Conservation (phyloP, 1,140 invertebrate genomes). For the Octopus sinensis region DNA sequence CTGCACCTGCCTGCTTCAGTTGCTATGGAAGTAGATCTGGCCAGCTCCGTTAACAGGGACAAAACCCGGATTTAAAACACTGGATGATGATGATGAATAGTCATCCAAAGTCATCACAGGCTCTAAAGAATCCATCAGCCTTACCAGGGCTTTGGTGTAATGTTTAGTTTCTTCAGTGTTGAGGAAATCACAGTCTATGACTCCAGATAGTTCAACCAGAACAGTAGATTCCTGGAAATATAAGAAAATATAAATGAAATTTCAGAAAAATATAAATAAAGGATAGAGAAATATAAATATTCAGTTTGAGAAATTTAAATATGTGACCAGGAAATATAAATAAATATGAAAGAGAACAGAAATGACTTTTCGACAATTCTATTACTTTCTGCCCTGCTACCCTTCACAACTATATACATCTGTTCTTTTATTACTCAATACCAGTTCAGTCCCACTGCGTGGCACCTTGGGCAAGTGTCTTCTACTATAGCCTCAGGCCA, state of each 20-base stretch:
- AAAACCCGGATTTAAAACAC: too few species aligned
- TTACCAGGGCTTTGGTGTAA: background rate
- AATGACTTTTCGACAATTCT: background rate
- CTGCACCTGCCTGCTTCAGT: too few species aligned
- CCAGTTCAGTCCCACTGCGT: too few species aligned
- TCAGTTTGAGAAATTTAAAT: background rate
- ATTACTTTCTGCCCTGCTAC: background rate
- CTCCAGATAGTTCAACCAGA: background rate
- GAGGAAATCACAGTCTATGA: slow-evolving; percentile 9
- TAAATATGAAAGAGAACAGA: background rate
- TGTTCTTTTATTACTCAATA: too few species aligned
- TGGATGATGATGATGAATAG: too few species aligned
- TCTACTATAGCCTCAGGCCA: too few species aligned
- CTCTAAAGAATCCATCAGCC: background rate
- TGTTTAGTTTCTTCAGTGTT: background rate
- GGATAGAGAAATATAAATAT: background rate
- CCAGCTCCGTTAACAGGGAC: too few species aligned
- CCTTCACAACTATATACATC: background rate
- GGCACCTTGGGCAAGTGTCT: too few species aligned
- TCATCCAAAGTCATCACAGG: too few species aligned
- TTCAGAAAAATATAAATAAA: background rate
- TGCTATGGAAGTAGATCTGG: too few species aligned
- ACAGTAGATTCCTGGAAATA: slow-evolving; percentile 2
- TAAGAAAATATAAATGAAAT: background rate
- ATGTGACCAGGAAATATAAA: background rate